Conservation (phyloP, 2,888 invertebrate species). For the Petrolisthes manimaculis region DNA sequence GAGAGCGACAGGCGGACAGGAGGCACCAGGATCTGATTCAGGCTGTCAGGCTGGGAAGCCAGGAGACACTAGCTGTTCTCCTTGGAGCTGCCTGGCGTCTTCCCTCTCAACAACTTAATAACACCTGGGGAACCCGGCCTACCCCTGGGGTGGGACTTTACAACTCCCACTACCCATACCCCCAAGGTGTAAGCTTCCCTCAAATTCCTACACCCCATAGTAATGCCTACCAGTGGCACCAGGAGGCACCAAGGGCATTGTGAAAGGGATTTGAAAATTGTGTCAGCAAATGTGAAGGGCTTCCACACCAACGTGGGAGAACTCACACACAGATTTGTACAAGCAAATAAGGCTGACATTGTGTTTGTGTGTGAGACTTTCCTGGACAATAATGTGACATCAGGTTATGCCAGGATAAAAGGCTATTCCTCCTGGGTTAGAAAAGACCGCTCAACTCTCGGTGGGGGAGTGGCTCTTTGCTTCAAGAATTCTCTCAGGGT, state of each 20-base stretch:
- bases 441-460: neutral
- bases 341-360: neutral
- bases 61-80: neutral
- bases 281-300: neutral
- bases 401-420: neutral
- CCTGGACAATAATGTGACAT: neutral
- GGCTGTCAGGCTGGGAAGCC: neutral
- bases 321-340: neutral
- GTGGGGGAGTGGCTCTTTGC: neutral
- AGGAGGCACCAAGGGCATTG: neutral
- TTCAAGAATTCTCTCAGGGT: neutral
- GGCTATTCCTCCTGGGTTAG: neutral
- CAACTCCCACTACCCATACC: neutral
- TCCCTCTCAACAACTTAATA: neutral
- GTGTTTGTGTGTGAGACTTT: neutral
- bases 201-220: neutral
- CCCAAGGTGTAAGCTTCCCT: neutral
- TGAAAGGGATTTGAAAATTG: neutral
- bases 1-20: neutral
- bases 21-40: neutral
- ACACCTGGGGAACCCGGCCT: neutral
- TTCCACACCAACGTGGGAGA: neutral
- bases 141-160: neutral
- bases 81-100: neutral
- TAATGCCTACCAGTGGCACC: neutral